These are phyloP conservation scores for Lumbricus terrestris DNA, from an alignment of 2,888 invertebrate genomes.

Conservation along the genomic window DNA sequence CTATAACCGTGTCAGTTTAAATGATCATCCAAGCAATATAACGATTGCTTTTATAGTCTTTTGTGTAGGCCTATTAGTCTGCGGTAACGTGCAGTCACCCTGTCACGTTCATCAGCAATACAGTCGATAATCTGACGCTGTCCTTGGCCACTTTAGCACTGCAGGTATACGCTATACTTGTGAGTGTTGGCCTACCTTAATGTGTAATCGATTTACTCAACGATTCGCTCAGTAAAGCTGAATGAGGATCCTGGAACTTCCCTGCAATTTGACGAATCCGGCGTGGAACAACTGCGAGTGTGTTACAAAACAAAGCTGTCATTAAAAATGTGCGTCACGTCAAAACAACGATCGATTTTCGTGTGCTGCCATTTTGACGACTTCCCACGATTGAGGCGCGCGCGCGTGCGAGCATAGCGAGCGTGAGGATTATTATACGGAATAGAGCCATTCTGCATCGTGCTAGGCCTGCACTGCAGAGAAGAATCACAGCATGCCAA, in stretches of 20 bases:
- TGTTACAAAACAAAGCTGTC: too few species aligned
- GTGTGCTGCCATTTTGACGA: neutral
- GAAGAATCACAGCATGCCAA: too few species aligned
- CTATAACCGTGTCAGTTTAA: too few species aligned
- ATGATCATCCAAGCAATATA: neutral
- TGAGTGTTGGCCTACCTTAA: neutral
- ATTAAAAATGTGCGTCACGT: too few species aligned
- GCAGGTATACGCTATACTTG: too few species aligned
- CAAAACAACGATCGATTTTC: neutral
- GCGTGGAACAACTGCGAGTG: too few species aligned
- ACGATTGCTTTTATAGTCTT: too few species aligned
- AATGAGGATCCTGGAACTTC: neutral
- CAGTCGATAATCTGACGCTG: neutral
- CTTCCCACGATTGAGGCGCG: neutral
- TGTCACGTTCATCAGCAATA: neutral
- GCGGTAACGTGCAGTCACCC: too few species aligned
- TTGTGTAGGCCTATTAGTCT: too few species aligned
- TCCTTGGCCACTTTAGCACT: neutral
- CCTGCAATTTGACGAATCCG: neutral
- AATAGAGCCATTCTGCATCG: neutral
- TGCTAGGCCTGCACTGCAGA: too few species aligned
- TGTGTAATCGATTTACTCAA: neutral
- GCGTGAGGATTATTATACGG: neutral
- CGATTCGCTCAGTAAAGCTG: neutral
- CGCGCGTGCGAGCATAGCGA: neutral